Evolutionary conservation across 2,113 vertebrate genomes (phyloP).

Genomic region (Halichoeres trimaculatus): DNA sequence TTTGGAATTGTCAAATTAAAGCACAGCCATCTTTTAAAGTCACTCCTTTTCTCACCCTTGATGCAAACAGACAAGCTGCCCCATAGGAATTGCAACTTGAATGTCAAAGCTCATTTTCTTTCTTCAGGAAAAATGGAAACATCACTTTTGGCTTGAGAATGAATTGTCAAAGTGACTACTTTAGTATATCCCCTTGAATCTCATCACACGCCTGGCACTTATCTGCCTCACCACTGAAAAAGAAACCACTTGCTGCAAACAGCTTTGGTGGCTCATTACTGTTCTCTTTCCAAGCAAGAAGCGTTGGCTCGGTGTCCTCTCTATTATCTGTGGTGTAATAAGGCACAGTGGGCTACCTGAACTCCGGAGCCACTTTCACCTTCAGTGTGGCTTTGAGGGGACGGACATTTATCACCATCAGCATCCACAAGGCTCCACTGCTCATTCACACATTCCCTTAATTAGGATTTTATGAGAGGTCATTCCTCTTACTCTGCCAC

Average conservation of each 20-base stretch:
- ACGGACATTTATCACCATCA: conserved; percentile 70
- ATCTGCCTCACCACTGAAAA: conserved; percentile 27
- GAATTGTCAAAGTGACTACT: conserved; percentile 63
- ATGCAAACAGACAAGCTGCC: conserved; percentile 67
- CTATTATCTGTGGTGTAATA: conserved; percentile 53
- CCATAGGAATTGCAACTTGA: conserved; percentile 55
- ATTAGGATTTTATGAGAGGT: conserved; percentile 79
- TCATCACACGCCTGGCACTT: conserved; percentile 55
- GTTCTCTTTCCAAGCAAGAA: background rate
- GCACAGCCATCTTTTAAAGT: conserved; percentile 50
- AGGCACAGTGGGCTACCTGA: conserved; percentile 40
- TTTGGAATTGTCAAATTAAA: conserved; percentile 67
- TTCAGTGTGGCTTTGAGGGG: conserved; percentile 58
- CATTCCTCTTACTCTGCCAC: conserved; percentile 71
- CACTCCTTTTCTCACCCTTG: conserved; percentile 50
- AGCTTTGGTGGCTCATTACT: conserved; percentile 47
- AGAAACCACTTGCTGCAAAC: conserved; percentile 48
- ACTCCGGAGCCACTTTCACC: conserved; percentile 68
- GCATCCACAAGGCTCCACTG: conserved; percentile 54
- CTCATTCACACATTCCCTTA: conserved; percentile 79
- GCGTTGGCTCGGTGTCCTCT: conserved; percentile 34
- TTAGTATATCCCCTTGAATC: conserved; percentile 53
- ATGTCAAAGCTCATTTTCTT: conserved; percentile 62
- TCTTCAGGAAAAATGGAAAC: conserved; percentile 60
- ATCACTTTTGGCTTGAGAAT: conserved; percentile 64